Evolutionary conservation across 1,140 invertebrate genomes (phyloP), one percentile per base, ranked within the genome.

Genomic region (Aphidius ervi): DNA sequence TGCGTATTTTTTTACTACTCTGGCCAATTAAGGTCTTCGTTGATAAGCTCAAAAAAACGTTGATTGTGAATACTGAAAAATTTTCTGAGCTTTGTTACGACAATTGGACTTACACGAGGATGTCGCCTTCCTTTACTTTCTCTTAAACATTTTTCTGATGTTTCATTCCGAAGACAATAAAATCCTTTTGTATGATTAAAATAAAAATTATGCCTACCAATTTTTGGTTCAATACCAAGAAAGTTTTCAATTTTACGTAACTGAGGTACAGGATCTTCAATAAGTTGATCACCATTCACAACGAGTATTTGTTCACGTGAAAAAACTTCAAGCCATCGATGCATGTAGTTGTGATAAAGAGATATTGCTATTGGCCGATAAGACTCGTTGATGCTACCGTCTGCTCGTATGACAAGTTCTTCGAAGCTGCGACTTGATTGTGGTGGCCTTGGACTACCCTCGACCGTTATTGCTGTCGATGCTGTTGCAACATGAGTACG

Each of bases 121-220:
- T 99, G 96, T 67, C 87, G 86, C 4, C 97, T 84, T 5, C 97
- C 97, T 76, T 99, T 99, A 58, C 93, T 96, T 70, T 97, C 95
- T 5, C 92, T 86, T 59, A 99, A 81, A 80, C 97, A 99, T 70
- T 96, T 90, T 70, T 93, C 90, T 39, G 87, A 86, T 5, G 89
- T 91, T 64, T 91, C 89, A 70, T 91, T 91, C 43, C 91, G 84
- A 63, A 98, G 83, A 78, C 97, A 99, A 70, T 95, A 97, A 80
- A 99, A 99, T 5, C 95, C 95, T 78, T 98, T 97, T 16, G 94
- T 95, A 74, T 93, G 88, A 79, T 98, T 98, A 79, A 97, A 96
- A 76, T 96, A 96, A 80, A 99, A 98, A 79, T 98, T 93, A 67
- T 92, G 89, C 65, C 91, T 86, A 9, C 87, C 88, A 61, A 95